These are phyloP conservation scores for Taxidea taxus DNA, from an alignment of 2,113 vertebrate species.

Conservation along the genomic window DNA sequence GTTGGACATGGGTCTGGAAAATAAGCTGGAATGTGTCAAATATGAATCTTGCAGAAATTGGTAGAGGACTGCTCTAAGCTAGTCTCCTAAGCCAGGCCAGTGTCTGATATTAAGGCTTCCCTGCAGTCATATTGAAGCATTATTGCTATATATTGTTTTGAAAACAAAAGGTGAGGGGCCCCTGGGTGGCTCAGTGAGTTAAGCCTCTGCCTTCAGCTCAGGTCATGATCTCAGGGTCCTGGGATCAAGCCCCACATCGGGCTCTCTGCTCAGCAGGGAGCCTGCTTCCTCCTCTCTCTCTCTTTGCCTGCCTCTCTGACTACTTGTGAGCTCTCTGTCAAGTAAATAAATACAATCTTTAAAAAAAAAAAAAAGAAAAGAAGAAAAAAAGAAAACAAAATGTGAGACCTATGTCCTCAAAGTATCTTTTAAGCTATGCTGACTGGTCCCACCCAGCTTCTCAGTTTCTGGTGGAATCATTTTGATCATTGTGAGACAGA, in stretches of 20 bases:
- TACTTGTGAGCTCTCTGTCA: no score
- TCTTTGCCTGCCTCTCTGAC: no score
- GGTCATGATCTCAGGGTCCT: no score
- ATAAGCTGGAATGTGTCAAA: constrained; percentile 41
- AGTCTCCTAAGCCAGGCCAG: background rate
- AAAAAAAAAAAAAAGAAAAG: no score
- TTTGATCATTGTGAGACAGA: background rate
- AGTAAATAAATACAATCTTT: no score
- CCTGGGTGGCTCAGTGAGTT: no score
- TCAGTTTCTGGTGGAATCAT: constrained; percentile 24
- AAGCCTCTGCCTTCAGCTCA: no score
- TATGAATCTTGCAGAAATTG: constrained; percentile 20
- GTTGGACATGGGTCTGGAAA: constrained; percentile 40
- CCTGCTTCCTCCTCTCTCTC: no score
- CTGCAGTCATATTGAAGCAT: constrained; percentile 33
- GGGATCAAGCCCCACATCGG: no score
- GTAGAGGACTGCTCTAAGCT: background rate
- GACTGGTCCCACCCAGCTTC: background rate
- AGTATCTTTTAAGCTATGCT: background rate
- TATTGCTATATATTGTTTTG: constrained; percentile 52
- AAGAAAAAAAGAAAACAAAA: constrained; percentile 60
- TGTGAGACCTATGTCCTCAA: background rate
- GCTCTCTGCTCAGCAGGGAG: no score
- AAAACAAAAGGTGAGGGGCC: constrained; percentile 51
- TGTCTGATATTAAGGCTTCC: constrained; percentile 38